phyloP scores from a whole-genome alignment of 1,140 invertebrate genomes.

The Physella acuta region DNA sequence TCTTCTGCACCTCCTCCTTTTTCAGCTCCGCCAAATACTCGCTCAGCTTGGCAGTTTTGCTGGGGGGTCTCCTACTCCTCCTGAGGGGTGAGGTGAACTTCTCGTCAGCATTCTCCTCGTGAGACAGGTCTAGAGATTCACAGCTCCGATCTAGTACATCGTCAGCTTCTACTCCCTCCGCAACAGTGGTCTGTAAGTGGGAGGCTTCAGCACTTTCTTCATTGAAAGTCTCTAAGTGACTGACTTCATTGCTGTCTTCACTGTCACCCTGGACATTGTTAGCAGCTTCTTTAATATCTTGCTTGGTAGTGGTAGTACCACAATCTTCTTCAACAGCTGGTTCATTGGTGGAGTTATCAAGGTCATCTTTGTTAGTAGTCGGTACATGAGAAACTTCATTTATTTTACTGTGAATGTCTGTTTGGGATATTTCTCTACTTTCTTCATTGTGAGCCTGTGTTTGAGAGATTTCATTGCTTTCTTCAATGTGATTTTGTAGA shows the following conservation, averaged over 20 bases:
- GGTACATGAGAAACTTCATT: too few relatives aligned
- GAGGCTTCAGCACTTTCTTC: too few relatives aligned
- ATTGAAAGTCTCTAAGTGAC: not conserved
- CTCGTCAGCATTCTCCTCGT: too few relatives aligned
- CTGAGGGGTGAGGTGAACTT: constrained; percentile 1
- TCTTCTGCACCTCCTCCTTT: not conserved
- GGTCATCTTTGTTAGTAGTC: not conserved
- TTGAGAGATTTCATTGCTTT: too few relatives aligned
- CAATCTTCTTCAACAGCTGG: not conserved
- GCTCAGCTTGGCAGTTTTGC: constrained; percentile 13
- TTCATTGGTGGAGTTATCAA: not conserved
- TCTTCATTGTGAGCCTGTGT: too few relatives aligned
- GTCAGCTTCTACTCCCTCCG: too few relatives aligned
- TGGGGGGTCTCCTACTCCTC: constrained; percentile 6
- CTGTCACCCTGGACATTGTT: not conserved
- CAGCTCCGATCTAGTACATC: too few relatives aligned
- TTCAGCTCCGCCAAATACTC: constrained; percentile 20
- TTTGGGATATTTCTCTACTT: too few relatives aligned
- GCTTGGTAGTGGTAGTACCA: not conserved
- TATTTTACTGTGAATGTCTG: too few relatives aligned
- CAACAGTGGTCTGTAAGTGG: too few relatives aligned
- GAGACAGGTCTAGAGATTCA: too few relatives aligned
- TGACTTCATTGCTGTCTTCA: not conserved
- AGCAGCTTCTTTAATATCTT: not conserved
- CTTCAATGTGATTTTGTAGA: too few relatives aligned